These are phyloP conservation scores for Leptodactylus fallax DNA, from an alignment of 2,797 vertebrate species.

Conservation along the genomic window DNA sequence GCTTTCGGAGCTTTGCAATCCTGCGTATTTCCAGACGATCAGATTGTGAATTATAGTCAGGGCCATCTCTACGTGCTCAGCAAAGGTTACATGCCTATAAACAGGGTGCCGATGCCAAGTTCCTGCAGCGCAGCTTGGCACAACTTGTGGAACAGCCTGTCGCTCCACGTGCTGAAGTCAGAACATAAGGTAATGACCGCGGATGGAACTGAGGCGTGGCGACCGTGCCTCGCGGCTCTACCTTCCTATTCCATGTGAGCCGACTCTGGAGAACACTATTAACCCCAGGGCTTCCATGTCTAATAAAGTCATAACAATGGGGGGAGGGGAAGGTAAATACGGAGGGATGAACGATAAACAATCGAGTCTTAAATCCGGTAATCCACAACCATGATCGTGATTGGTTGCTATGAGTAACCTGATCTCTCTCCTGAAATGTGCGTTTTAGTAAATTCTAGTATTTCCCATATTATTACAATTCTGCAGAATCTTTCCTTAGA, in stretches of 20 bases:
- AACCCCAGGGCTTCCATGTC: not conserved
- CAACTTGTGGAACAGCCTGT: not conserved
- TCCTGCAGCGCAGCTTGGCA: not conserved
- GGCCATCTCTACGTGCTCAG: not conserved
- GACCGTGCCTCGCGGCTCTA: conserved; percentile 5
- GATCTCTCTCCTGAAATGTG: too few species aligned
- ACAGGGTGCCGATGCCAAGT: not conserved
- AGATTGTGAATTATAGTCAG: not conserved
- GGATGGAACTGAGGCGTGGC: not conserved
- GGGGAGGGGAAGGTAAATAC: not conserved
- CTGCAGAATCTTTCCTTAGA: too few species aligned
- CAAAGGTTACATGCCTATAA: not conserved
- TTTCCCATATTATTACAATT: too few species aligned
- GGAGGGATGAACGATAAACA: not conserved
- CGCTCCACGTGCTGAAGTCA: conserved; percentile 24
- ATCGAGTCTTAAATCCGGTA: not conserved
- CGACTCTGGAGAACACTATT: not conserved
- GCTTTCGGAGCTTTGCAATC: too few species aligned
- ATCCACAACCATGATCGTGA: not conserved
- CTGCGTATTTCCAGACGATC: not conserved
- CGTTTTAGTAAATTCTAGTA: too few species aligned
- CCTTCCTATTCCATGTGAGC: conserved; percentile 37
- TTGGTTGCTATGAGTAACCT: too few species aligned
- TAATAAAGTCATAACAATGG: not conserved
- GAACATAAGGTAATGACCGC: not conserved